Conservation (phyloP, 2,113 vertebrate species). For the Toxotes jaculatrix region DNA sequence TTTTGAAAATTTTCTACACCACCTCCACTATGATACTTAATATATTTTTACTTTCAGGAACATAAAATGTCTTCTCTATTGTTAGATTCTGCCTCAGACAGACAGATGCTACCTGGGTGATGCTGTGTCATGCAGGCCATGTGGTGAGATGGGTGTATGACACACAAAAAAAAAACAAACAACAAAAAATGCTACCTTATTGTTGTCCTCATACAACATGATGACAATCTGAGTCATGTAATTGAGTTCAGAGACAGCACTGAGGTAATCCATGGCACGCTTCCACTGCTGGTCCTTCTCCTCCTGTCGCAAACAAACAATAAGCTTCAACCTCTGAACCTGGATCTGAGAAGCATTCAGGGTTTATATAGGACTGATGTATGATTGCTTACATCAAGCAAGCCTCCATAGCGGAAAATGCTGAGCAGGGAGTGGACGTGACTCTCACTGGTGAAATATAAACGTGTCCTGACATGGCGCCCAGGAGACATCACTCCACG, state of each 20-base stretch:
- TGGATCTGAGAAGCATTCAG: not conserved
- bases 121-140: not conserved
- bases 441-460: slow-evolving; percentile 99
- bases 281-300: slow-evolving; percentile 97
- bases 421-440: slow-evolving; percentile 98
- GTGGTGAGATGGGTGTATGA: not conserved
- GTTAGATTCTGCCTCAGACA: no score
- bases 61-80: no score
- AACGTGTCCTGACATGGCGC: slow-evolving; percentile 93
- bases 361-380: not conserved
- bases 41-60: no score
- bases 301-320: slow-evolving; percentile 83
- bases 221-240: slow-evolving; percentile 99
- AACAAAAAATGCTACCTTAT: slow-evolving; percentile 84
- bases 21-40: no score
- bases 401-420: slow-evolving; percentile 95
- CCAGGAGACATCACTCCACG: slow-evolving; percentile 97
- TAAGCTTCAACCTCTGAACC: not conserved
- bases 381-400: slow-evolving; percentile 90
- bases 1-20: not conserved
- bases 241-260: slow-evolving; percentile 98
- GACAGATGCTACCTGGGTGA: not conserved
- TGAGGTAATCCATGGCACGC: slow-evolving; percentile 97
- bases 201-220: slow-evolving; percentile 99
- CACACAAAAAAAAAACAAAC: not conserved